These are phyloP conservation scores for Nematostella vectensis DNA, from an alignment of 92 coral and sea anemone genomes.

Conservation along the genomic window DNA sequence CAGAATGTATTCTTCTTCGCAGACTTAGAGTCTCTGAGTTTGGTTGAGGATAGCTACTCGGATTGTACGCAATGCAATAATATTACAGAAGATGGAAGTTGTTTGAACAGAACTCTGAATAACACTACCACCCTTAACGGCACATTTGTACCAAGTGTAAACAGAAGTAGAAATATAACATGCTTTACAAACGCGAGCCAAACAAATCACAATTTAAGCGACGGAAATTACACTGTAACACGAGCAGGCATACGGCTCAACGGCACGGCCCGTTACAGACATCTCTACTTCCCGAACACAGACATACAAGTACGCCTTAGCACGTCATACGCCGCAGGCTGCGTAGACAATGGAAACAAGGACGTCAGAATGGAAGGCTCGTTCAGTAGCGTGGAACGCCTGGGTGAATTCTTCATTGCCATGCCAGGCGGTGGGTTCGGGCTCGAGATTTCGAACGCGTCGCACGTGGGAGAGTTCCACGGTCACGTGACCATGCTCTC, in stretches of 20 bases:
- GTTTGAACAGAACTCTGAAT: neutral
- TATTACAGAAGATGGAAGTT: neutral
- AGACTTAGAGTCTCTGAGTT: neutral
- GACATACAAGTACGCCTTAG: constrained; percentile 4
- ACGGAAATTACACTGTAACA: neutral
- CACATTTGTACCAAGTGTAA: neutral
- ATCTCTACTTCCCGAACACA: constrained; percentile 25
- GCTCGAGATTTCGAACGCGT: too few relatives aligned
- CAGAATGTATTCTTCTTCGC: neutral
- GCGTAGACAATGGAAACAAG: neutral
- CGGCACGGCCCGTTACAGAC: constrained; percentile 41
- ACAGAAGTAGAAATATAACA: neutral
- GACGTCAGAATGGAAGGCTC: constrained; percentile 9
- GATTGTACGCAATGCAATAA: neutral
- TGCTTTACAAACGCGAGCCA: neutral
- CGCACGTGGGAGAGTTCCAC: too few relatives aligned
- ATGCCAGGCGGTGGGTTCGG: too few relatives aligned
- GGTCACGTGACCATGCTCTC: too few relatives aligned
- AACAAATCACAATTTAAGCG: neutral
- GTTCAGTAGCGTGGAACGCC: neutral
- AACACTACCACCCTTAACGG: neutral
- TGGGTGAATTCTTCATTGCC: too few relatives aligned
- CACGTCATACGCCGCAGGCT: neutral
- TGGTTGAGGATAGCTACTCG: neutral
- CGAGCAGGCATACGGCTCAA: constrained; percentile 8